A percentile compares a stretch with the other conserved stretches of the same genome.
These are phyloP conservation scores for Laupala kohalensis DNA, from an alignment of 1,140 invertebrate species.

Conservation along the genomic window DNA sequence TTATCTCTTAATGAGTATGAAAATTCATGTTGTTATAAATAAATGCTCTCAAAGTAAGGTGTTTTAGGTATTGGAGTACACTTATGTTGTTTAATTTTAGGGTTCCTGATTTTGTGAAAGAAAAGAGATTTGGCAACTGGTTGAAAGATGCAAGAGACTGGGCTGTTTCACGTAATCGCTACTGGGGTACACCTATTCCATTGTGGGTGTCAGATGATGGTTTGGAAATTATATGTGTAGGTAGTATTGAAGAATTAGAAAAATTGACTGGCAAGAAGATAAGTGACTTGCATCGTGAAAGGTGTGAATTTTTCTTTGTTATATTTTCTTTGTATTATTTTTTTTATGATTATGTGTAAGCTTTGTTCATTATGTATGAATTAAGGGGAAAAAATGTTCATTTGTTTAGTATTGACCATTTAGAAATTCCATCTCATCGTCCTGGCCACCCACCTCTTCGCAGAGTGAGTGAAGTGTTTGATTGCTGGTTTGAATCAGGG, in stretches of 20 bases:
- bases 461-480: constrained; percentile 90
- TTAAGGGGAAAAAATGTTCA: too few species aligned
- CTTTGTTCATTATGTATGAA: too few species aligned
- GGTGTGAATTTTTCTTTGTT: neutral
- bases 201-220: constrained; percentile 92
- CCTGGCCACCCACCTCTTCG: constrained; percentile 69
- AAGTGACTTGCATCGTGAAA: constrained; percentile 89
- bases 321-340: neutral
- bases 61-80: too few species aligned
- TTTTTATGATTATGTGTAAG: too few species aligned
- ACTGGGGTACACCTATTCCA: constrained; percentile 99
- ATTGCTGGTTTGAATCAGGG: constrained; percentile 99
- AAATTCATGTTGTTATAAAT: too few species aligned
- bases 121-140: constrained; percentile 99
- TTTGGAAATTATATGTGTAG: constrained; percentile 87
- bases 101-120: constrained; percentile 95
- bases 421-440: constrained; percentile 83
- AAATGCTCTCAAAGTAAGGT: too few species aligned
- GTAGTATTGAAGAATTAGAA: constrained; percentile 84
- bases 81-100: constrained; percentile 24
- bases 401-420: constrained; percentile 56
- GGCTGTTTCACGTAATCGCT: constrained; percentile 93
- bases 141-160: constrained; percentile 92
- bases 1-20: too few species aligned
- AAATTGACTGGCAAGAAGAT: constrained; percentile 68